These are phyloP conservation scores for Euphonia xanthogaster DNA, from an alignment of 2,797 vertebrate species.

Conservation along the genomic window DNA sequence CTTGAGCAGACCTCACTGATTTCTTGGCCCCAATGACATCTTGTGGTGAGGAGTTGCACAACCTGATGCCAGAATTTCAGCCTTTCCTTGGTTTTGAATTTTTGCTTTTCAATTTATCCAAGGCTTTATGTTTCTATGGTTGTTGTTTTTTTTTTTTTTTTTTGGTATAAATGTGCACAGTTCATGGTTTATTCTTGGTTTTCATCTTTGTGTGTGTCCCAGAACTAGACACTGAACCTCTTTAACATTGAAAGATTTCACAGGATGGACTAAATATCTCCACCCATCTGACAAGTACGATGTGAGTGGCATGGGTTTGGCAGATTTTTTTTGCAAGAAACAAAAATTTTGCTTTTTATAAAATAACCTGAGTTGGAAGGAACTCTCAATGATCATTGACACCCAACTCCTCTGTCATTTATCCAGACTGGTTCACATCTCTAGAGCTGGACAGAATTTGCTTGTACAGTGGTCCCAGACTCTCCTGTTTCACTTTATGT, in stretches of 20 bases:
- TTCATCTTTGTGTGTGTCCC: not conserved
- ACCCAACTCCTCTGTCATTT: accelerated
- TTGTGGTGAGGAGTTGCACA: not conserved
- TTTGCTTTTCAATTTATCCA: not conserved
- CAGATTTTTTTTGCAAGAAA: not conserved
- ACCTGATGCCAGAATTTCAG: not conserved
- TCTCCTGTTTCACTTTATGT: not conserved
- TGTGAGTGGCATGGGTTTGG: not conserved
- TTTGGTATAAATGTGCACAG: too few species aligned
- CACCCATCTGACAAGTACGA: not conserved
- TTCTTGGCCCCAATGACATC: not conserved
- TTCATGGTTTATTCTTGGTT: not conserved
- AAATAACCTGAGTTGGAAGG: not conserved
- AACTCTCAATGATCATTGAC: too few species aligned
- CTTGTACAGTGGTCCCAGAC: not conserved
- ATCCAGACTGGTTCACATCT: not conserved
- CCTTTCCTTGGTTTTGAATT: not conserved
- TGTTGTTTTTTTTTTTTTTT: not conserved
- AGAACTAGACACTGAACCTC: not conserved
- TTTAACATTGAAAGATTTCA: not conserved
- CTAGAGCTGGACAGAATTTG: not conserved
- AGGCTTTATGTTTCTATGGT: not conserved
- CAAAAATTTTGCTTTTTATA: not conserved
- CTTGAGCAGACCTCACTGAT: not conserved
- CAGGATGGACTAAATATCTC: not conserved